Conservation (phyloP, 2,888 invertebrate species). For the Alsophila aescularia region DNA sequence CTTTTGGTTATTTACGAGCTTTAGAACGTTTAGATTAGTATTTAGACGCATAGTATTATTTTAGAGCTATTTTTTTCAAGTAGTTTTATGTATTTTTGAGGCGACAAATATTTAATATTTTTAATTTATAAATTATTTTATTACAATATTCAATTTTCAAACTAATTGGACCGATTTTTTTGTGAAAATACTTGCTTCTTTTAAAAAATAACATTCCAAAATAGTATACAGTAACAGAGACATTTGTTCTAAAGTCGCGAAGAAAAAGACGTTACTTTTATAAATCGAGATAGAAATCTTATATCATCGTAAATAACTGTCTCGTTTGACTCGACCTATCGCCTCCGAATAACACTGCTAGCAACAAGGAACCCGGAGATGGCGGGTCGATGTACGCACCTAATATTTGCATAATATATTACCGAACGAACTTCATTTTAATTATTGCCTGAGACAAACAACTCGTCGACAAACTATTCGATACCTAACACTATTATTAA, state of each 20-base stretch:
- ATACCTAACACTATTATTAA: conserved; percentile 46
- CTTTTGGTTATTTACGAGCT: no score
- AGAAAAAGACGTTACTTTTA: conserved; percentile 2
- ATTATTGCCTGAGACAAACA: conserved; percentile 50
- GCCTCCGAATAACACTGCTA: conserved; percentile 5
- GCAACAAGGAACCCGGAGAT: conserved; percentile 35
- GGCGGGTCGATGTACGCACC: conserved; percentile 65
- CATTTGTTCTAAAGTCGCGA: neutral
- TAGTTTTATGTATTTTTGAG: no score
- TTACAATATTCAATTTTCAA: no score
- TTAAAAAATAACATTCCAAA: neutral
- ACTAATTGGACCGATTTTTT: no score
- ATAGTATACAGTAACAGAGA: neutral
- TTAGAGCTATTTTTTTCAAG: no score
- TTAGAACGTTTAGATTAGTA: no score
- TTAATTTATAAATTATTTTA: no score
- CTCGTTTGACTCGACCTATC: neutral
- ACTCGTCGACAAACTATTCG: conserved; percentile 31
- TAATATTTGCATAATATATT: conserved; percentile 74
- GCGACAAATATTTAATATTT: no score
- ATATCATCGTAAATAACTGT: conserved; percentile 11
- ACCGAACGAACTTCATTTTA: conserved; percentile 47
- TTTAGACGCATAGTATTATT: no score
- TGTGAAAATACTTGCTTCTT: neutral
- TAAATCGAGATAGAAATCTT: conserved; percentile 1